A percentile compares a stretch with the other conserved stretches of the same genome.
Evolutionary conservation across 2,113 vertebrate genomes (phyloP).

Genomic region (Urocynchramus pylzowi): DNA sequence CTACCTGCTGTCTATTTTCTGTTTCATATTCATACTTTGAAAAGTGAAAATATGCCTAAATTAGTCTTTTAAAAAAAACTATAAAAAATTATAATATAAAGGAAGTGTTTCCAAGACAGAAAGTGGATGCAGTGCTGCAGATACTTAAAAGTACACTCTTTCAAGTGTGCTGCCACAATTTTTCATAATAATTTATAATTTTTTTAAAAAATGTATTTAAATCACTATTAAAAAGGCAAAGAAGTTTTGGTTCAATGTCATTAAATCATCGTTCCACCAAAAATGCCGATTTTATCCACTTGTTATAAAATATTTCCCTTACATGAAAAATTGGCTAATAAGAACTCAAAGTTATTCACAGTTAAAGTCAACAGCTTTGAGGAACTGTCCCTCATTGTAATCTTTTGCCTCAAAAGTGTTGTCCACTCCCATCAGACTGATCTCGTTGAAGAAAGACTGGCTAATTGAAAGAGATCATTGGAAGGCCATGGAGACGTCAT

Average conservation of each 20-base stretch:
- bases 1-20: not conserved
- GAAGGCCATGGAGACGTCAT: not conserved
- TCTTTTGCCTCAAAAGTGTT: not conserved
- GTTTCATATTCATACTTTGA: not conserved
- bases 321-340: conserved; percentile 27
- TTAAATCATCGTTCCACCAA: not conserved
- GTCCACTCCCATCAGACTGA: not conserved
- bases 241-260: not conserved
- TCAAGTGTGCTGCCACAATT: not conserved
- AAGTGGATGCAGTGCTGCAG: not conserved
- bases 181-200: not conserved
- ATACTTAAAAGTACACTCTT: not conserved
- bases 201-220: not conserved
- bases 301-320: conserved; percentile 40
- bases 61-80: not conserved
- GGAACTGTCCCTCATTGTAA: not conserved
- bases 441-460: not conserved
- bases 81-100: not conserved
- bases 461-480: not conserved
- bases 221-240: not conserved
- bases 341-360: conserved; percentile 5
- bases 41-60: not conserved
- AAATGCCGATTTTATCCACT: conserved; percentile 1
- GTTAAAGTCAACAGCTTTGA: conserved; percentile 46
- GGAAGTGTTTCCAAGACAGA: not conserved